phyloP scores from a whole-genome alignment of 2,113 vertebrate species.

The Rhinichthys klamathensis region DNA sequence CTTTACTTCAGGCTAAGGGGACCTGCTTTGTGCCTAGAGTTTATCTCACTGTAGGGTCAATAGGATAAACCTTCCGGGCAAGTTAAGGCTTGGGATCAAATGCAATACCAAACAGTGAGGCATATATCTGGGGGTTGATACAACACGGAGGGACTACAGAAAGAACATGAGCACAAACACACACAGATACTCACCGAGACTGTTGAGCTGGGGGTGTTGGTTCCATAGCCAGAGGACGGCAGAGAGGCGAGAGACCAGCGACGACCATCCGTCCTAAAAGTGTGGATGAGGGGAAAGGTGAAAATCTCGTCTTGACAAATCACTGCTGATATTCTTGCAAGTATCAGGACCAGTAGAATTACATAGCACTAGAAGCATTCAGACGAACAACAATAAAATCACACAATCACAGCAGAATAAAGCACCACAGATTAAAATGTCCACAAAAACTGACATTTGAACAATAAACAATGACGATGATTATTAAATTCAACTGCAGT shows the following conservation, averaged over 20 bases:
- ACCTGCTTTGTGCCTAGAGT: slow-evolving; percentile 31
- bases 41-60: slow-evolving; percentile 39
- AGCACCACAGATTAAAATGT: background rate
- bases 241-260: slow-evolving; percentile 97
- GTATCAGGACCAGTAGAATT: background rate
- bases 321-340: background rate
- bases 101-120: slow-evolving; percentile 36
- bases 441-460: background rate
- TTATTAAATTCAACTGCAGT: background rate
- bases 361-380: background rate
- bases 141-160: slow-evolving; percentile 4
- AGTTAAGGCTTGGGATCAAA: slow-evolving; percentile 38
- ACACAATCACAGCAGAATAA: background rate
- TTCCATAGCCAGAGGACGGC: slow-evolving; percentile 96
- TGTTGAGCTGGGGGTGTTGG: slow-evolving; percentile 97
- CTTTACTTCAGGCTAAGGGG: slow-evolving; percentile 31
- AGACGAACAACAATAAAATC: background rate
- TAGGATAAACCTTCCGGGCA: slow-evolving; percentile 37
- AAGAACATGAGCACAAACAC: slow-evolving; percentile 14
- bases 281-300: background rate
- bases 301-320: background rate
- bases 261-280: slow-evolving; percentile 88
- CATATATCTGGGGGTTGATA: slow-evolving; percentile 8
- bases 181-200: slow-evolving; percentile 85
- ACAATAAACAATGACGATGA: background rate